Evolutionary conservation across 1,140 invertebrate species (phyloP).

Genomic region (Anoplolepis gracilipes): DNA sequence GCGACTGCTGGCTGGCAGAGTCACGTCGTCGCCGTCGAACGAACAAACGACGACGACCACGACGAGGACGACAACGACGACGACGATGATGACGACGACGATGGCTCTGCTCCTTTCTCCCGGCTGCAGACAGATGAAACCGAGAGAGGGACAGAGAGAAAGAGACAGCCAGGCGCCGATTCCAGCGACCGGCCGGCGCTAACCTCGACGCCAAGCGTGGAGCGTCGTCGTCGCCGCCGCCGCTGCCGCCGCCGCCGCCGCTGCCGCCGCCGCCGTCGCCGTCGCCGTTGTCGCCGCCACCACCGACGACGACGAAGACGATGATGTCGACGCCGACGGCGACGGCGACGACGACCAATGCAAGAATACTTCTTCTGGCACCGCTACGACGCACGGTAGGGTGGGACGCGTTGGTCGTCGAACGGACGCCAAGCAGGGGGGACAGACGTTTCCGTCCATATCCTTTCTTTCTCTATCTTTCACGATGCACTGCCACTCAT

Average conservation of each 20-base stretch:
- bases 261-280: constrained; percentile 65
- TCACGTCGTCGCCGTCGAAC: constrained; percentile 69
- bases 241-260: constrained; percentile 66
- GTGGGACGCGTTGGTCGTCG: constrained; percentile 63
- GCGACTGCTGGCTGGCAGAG: constrained; percentile 68
- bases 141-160: constrained; percentile 68
- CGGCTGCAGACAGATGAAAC: constrained; percentile 65
- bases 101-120: constrained; percentile 61
- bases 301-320: constrained; percentile 61
- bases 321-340: constrained; percentile 49
- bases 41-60: constrained; percentile 58
- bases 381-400: constrained; percentile 59
- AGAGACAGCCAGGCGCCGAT: constrained; percentile 77
- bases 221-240: constrained; percentile 68
- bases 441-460: constrained; percentile 51
- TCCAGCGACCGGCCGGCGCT: constrained; percentile 74
- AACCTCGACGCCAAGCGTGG: constrained; percentile 76
- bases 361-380: constrained; percentile 75
- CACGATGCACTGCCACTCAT: constrained; percentile 31
- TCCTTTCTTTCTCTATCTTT: constrained; percentile 43
- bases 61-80: constrained; percentile 40
- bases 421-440: constrained; percentile 71
- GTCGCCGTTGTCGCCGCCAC: constrained; percentile 63
- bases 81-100: constrained; percentile 63
- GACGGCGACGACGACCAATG: constrained; percentile 68